These are phyloP conservation scores for Elymnias hypermnestra DNA, from an alignment of 1,140 invertebrate genomes.

Conservation along the genomic window DNA sequence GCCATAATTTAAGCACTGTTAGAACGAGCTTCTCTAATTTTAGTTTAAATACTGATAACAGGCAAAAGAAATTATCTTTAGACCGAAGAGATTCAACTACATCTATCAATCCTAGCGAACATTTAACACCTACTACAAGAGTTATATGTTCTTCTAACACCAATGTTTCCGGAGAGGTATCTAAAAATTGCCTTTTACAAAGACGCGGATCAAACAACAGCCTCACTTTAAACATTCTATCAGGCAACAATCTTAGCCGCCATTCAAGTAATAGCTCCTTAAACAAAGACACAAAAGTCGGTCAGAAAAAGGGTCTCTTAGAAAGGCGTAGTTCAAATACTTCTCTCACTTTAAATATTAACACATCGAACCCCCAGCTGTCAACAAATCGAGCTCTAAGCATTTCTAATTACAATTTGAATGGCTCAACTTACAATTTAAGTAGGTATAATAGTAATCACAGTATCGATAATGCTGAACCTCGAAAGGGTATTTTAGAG, in stretches of 20 bases:
- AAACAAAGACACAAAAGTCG: conserved; percentile 60
- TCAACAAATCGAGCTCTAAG: conserved; percentile 70
- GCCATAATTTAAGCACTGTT: conserved; percentile 63
- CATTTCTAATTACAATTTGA: conserved; percentile 72
- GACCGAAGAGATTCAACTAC: conserved; percentile 91
- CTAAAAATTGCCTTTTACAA: conserved; percentile 84
- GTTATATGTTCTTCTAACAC: conserved; percentile 61
- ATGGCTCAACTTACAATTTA: conserved; percentile 64
- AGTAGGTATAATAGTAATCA: conserved; percentile 72
- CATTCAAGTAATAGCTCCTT: conserved; percentile 75
- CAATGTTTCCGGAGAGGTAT: conserved; percentile 46
- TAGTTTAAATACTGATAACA: conserved; percentile 62
- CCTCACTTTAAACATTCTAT: conserved; percentile 81
- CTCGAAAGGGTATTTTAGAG: conserved; percentile 65
- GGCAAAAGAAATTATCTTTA: conserved; percentile 78
- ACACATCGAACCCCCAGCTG: conserved; percentile 67
- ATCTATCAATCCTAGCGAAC: conserved; percentile 81
- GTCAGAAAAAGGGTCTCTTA: conserved; percentile 80
- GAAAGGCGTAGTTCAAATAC: conserved; percentile 91
- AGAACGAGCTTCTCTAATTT: conserved; percentile 71
- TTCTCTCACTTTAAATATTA: conserved; percentile 85
- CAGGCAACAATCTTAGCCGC: conserved; percentile 71
- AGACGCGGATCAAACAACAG: conserved; percentile 93
- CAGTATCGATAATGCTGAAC: conserved; percentile 62
- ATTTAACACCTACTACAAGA: conserved; percentile 53